phyloP scores from a whole-genome alignment of 92 coral and sea anemone genomes.

The Palythoa caribaeorum region DNA sequence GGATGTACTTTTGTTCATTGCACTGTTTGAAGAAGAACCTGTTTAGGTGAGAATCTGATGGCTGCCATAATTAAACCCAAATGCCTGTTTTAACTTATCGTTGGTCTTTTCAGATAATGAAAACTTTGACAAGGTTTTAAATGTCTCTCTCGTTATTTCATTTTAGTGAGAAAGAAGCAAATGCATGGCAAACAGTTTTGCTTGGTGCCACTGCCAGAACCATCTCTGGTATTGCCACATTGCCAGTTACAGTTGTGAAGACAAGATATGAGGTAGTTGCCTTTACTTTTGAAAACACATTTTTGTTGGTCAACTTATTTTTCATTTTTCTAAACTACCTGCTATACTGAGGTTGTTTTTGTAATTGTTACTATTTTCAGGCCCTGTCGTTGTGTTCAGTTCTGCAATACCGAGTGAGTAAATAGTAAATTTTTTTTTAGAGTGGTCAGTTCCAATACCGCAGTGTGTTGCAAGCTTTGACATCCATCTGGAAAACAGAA shows the following conservation, averaged over 20 bases:
- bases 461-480: conserved; percentile 82
- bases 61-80: no score
- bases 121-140: no score
- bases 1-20: conserved; percentile 91
- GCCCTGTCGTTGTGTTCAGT: no score
- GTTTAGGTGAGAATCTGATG: conserved; percentile 58
- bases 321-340: not conserved
- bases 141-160: not conserved
- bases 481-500: conserved; percentile 90
- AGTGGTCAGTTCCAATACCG: conserved; percentile 89
- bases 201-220: conserved; percentile 95
- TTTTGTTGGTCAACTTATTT: not conserved
- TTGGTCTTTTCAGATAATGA: no score
- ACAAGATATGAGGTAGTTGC: conserved; percentile 86
- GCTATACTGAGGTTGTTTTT: no score
- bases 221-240: conserved; percentile 74
- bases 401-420: no score
- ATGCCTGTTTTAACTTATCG: no score
- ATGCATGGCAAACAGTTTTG: conserved; percentile 66
- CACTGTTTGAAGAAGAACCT: conserved; percentile 74
- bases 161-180: conserved; percentile 65
- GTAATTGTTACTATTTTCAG: no score
- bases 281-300: not conserved
- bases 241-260: conserved; percentile 95
- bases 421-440: conserved; percentile 51